Conservation (phyloP, 2,113 vertebrate species). For the Corvus cornix region DNA sequence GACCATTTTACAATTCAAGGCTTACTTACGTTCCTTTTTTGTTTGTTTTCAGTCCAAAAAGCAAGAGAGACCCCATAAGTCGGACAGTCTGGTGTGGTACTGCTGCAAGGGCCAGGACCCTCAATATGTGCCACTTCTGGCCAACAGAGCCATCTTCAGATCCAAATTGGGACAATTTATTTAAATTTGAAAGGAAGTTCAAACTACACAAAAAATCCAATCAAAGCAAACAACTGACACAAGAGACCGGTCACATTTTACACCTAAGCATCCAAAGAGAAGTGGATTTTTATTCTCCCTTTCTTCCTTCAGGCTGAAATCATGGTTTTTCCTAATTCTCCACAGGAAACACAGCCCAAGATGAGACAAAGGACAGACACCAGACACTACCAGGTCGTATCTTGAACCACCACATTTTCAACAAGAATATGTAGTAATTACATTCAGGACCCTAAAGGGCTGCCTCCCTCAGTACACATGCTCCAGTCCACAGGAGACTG, state of each 20-base stretch:
- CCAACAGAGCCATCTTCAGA: not conserved
- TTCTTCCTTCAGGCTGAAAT: not conserved
- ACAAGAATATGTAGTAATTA: accelerated
- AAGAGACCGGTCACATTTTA: not conserved
- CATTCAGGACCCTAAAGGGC: not conserved
- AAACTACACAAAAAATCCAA: not conserved
- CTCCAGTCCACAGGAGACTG: not conserved
- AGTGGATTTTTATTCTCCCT: not conserved
- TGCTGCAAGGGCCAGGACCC: not conserved
- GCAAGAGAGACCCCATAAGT: accelerated
- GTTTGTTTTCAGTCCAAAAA: not conserved
- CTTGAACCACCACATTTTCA: not conserved
- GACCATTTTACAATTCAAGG: not conserved
- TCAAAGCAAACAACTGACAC: not conserved
- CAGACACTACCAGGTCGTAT: accelerated
- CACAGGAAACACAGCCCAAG: not conserved
- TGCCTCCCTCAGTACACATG: not conserved
- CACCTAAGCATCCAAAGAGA: not conserved
- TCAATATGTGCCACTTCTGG: not conserved
- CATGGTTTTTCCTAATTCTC: accelerated
- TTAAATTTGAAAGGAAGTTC: not conserved
- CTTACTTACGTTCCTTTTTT: not conserved
- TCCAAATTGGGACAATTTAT: not conserved
- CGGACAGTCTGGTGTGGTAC: not conserved
- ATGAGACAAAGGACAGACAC: not conserved